Evolutionary conservation across 2,113 vertebrate genomes (phyloP).

Genomic region (Progne subis): DNA sequence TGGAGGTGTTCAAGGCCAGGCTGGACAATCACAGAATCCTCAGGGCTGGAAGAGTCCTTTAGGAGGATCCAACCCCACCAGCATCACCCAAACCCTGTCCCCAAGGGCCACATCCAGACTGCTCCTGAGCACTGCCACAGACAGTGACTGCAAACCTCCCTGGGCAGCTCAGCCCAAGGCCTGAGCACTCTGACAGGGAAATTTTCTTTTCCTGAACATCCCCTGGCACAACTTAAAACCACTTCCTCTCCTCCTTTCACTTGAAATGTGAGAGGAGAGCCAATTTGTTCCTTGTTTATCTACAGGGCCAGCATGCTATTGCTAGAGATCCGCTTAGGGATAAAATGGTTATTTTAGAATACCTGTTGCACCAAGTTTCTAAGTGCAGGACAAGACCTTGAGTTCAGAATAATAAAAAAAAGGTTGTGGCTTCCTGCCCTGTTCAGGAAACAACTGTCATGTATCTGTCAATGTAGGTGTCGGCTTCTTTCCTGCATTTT

Average conservation of each 20-base stretch:
- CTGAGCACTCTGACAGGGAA: background rate
- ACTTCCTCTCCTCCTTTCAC: background rate
- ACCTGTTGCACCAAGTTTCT: background rate
- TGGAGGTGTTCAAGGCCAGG: background rate
- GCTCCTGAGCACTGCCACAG: background rate
- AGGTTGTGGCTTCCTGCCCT: background rate
- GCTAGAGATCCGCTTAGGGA: background rate
- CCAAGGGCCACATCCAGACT: background rate
- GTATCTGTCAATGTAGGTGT: background rate
- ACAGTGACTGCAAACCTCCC: background rate
- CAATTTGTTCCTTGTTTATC: background rate
- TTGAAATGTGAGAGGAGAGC: background rate
- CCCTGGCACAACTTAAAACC: background rate
- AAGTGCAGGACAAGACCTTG: background rate
- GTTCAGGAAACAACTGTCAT: background rate
- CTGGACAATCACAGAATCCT: background rate
- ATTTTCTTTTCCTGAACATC: background rate
- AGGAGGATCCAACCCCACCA: rapidly evolving
- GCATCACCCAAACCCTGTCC: background rate
- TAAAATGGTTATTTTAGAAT: background rate
- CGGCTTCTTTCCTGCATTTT: background rate
- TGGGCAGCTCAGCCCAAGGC: background rate
- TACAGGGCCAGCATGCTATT: rapidly evolving
- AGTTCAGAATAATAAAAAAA: background rate
- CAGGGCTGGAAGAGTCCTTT: background rate